These are phyloP conservation scores for Mirza zaza DNA, from an alignment of 2,113 vertebrate genomes.

Conservation along the genomic window DNA sequence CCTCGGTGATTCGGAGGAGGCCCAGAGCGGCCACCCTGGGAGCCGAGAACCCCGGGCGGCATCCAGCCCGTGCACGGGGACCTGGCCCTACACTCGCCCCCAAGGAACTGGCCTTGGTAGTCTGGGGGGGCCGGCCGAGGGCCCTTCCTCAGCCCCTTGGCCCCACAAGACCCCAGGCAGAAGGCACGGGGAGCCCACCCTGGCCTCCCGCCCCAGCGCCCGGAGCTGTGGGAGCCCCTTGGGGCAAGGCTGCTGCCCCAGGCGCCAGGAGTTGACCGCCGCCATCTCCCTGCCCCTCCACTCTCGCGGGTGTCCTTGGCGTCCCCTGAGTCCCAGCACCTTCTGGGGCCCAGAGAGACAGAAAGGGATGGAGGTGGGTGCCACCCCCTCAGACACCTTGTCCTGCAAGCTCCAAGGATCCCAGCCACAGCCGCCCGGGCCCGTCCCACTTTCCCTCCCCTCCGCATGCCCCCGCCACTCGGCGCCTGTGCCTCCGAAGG, in stretches of 20 bases:
- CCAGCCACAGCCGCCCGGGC: not conserved
- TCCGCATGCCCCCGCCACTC: not conserved
- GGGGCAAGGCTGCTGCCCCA: not conserved
- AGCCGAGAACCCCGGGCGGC: not conserved
- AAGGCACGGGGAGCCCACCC: not conserved
- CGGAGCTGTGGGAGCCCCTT: not conserved
- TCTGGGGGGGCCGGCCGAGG: not conserved
- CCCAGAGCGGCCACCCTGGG: not conserved
- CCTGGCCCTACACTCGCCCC: not conserved
- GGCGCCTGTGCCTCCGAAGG: fast-evolving
- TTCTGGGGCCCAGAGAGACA: not conserved
- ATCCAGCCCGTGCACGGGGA: not conserved
- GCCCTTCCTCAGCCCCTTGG: not conserved
- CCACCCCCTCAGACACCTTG: too few species aligned
- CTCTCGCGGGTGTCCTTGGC: not conserved
- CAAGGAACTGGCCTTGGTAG: too few species aligned
- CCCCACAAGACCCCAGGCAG: not conserved
- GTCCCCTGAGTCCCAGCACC: not conserved
- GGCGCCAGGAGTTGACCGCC: not conserved
- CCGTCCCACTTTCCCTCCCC: not conserved
- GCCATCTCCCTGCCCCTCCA: not conserved
- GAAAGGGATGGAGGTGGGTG: too few species aligned
- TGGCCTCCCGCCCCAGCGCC: not conserved
- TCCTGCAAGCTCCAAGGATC: not conserved
- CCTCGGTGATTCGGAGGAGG: not conserved